Evolutionary conservation across 2,888 invertebrate species (phyloP).

Genomic region (Portevinia maculata): DNA sequence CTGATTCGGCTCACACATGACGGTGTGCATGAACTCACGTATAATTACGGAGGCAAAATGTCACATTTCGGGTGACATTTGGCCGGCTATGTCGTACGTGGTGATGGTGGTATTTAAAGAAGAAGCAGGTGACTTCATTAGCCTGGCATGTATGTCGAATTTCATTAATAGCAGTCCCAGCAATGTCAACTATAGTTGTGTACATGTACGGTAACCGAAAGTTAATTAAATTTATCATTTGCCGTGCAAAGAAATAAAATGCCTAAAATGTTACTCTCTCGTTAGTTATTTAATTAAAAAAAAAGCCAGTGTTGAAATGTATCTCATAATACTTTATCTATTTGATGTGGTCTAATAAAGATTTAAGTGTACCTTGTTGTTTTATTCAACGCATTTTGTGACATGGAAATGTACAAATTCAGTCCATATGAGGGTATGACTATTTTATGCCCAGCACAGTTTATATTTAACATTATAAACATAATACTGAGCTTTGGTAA

Average conservation of each 20-base stretch:
- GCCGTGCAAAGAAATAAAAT: conserved; percentile 32
- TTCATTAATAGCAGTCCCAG: conserved; percentile 54
- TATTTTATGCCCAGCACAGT: no score
- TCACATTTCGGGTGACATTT: conserved; percentile 61
- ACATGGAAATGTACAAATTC: no score
- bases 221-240: conserved; percentile 66
- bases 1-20: conserved; percentile 45
- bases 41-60: conserved; percentile 56
- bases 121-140: conserved; percentile 65
- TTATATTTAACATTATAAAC: no score
- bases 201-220: conserved; percentile 7
- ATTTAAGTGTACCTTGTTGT: no score
- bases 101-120: background rate
- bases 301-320: background rate
- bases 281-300: conserved; percentile 31
- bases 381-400: no score
- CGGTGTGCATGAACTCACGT: conserved; percentile 53
- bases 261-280: conserved; percentile 1
- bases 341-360: no score
- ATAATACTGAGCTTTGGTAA: no score
- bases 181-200: conserved; percentile 17
- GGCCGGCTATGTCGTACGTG: conserved; percentile 52
- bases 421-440: no score
- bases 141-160: conserved; percentile 57
- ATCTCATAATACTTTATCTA: no score